Base-by-base conservation (phyloP, 1,140 invertebrate genomes). In the Philopotamus ludificatus region DNA sequence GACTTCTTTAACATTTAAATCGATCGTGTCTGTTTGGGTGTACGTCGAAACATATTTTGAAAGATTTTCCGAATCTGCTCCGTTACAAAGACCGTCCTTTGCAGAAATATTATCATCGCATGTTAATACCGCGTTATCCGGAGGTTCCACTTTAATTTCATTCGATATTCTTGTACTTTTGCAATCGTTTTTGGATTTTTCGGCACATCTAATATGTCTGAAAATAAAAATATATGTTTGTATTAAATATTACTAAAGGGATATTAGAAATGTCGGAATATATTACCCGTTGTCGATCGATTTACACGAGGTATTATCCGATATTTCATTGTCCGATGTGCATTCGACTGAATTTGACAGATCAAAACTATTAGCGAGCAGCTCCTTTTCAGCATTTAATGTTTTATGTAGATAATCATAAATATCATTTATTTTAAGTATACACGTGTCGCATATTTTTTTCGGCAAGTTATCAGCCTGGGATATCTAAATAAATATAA, bases 391-490 rank as follows among this genome's bases (percentile, higher is more conserved):
- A 8, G 82, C 77, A 71, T 78, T 82, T 3, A 76, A 78, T 16
- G 80, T 81, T 54, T 80, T 83, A 72, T 83, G 83, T 77, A 82
- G 84, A 76, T 84, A 86, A 72, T 83, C 77, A 73, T 84, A 84
- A 70, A 81, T 77, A 71, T 81, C 77, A 73, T 84, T 82, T 78
- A 86, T 77, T 79, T 84, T 85, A 71, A 81, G 82, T 63, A 81
- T 77, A 73, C 84, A 86, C 23, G 78, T 79, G 68, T 83, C 79
- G 71, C 84, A 85, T 75, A 86, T 83, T 71, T 83, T 85, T 73
- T 84, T 84, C 42, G 84, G 83, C 74, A 86, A 75, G 73, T 82
- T 82, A 66, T 85, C 83, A 68, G 84, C 80, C 71, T 76, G 75
- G 8, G 75, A 75, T 22, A 62, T 50, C 60, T 62, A 16, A 28